These are phyloP conservation scores for Drosophila biarmipes DNA, from an alignment of 1,140 invertebrate species.

Conservation along the genomic window DNA sequence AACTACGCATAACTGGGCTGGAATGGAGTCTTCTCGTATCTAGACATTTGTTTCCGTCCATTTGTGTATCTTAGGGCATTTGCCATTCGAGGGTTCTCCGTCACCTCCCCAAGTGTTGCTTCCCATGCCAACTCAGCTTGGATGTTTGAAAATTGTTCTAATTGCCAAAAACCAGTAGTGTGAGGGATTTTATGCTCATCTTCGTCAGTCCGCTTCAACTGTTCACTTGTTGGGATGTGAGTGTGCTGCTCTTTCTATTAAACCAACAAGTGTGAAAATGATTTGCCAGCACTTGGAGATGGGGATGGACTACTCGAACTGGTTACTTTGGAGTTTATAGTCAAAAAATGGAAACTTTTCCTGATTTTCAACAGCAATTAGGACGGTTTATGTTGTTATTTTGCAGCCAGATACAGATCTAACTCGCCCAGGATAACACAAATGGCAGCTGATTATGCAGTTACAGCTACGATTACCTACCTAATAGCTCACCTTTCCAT, in stretches of 20 bases:
- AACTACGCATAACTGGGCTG: no score
- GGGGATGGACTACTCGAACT: constrained; percentile 13
- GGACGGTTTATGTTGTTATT: background rate
- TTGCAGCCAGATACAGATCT: background rate
- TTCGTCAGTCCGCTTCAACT: constrained; percentile 52
- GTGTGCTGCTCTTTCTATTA: constrained; percentile 38
- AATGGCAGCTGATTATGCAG: no score
- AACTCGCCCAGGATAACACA: no score
- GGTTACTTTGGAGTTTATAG: background rate
- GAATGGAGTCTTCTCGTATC: background rate
- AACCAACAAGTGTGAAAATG: constrained; percentile 55
- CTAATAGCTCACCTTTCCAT: no score
- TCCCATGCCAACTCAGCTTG: constrained; percentile 24
- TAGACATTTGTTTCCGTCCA: background rate
- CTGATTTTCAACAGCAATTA: background rate
- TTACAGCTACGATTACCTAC: no score
- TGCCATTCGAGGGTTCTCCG: background rate
- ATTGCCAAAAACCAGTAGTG: constrained; percentile 65
- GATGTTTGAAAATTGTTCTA: constrained; percentile 52
- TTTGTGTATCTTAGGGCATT: constrained; percentile 1
- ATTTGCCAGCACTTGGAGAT: constrained; percentile 34
- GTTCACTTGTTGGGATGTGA: constrained; percentile 13
- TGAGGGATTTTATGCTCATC: constrained; percentile 17
- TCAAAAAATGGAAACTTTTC: background rate
- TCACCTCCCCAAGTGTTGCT: background rate